Evolutionary conservation across 2,113 vertebrate genomes (phyloP).

Genomic region (Recurvirostra avosetta): DNA sequence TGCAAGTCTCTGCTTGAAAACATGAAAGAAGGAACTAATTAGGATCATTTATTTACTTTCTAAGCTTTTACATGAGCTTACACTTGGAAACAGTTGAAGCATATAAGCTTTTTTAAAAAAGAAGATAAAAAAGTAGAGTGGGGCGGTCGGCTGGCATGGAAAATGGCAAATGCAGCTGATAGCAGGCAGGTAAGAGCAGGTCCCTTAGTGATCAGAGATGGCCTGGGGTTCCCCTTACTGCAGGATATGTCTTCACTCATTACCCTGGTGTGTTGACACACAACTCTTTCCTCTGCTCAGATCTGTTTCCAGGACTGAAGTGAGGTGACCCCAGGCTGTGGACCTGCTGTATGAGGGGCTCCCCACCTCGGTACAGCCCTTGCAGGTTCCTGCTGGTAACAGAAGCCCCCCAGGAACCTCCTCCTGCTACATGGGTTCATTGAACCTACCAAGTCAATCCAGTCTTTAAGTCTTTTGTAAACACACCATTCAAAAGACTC

Average conservation of each 20-base stretch:
- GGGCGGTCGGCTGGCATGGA: background rate
- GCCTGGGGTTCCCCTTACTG: background rate
- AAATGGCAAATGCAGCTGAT: background rate
- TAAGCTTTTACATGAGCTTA: background rate
- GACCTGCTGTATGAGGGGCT: rapidly evolving
- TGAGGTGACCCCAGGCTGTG: background rate
- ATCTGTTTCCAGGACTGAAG: background rate
- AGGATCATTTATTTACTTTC: background rate
- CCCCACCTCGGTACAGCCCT: background rate
- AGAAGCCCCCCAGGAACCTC: background rate
- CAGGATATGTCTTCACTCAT: background rate
- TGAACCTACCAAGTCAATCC: background rate
- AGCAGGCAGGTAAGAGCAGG: background rate
- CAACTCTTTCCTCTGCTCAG: background rate
- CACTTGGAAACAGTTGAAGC: background rate
- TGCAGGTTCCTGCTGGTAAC: background rate
- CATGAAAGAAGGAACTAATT: background rate
- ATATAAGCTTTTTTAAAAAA: background rate
- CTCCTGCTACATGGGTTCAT: background rate
- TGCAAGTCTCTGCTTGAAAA: background rate
- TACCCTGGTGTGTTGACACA: background rate
- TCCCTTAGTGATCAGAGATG: background rate
- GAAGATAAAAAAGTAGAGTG: background rate
- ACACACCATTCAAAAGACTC: background rate
- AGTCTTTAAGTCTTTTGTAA: background rate